phyloP scores from a whole-genome alignment of 2,797 vertebrate genomes.

The Orientallactaga sibirica region DNA sequence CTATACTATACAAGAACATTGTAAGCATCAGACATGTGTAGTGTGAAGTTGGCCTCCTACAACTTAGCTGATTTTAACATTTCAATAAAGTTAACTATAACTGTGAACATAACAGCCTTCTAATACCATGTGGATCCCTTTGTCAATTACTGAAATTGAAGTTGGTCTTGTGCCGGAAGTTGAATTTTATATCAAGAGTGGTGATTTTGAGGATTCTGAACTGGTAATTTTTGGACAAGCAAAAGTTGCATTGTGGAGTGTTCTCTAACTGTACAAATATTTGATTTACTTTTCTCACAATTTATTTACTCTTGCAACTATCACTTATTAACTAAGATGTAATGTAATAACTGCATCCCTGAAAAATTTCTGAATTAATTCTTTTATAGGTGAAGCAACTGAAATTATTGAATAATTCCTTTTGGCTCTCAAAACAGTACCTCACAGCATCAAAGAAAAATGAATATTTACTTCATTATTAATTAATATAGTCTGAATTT shows the following conservation, averaged over 20 bases:
- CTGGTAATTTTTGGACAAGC: background rate
- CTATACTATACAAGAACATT: background rate
- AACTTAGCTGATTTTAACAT: background rate
- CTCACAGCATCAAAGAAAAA: background rate
- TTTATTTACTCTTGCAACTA: background rate
- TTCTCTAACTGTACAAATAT: conserved; percentile 13
- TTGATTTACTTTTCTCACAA: background rate
- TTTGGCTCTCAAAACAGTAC: background rate
- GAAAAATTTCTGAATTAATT: background rate
- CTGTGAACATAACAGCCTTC: background rate
- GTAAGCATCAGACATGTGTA: background rate
- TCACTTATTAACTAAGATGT: background rate
- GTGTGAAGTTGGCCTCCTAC: background rate
- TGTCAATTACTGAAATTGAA: background rate
- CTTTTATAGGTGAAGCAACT: background rate
- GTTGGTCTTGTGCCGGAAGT: background rate
- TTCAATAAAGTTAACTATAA: background rate
- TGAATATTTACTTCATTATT: background rate
- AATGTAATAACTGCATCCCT: background rate
- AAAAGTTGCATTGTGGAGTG: background rate
- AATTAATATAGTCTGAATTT: background rate
- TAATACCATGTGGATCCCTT: background rate
- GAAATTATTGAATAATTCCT: background rate
- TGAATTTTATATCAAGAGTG: background rate
- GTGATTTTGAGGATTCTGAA: background rate